Conservation (phyloP, 1,140 invertebrate genomes). For the Drosophila simulans region DNA sequence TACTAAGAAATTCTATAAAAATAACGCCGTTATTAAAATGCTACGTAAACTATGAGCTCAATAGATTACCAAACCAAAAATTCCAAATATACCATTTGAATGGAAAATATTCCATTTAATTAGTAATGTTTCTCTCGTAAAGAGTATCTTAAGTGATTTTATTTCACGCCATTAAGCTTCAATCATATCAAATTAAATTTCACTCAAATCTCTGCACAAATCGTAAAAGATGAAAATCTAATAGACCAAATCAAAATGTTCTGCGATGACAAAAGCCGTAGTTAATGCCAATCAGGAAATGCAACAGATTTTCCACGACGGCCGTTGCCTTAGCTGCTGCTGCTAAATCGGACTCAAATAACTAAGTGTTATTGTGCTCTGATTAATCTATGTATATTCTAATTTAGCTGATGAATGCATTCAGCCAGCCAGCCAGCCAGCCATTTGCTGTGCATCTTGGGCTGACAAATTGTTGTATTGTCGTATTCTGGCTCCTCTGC, state of each 20-base stretch:
- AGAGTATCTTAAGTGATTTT: not conserved
- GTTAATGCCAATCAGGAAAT: constrained; percentile 38
- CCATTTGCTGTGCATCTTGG: constrained; percentile 52
- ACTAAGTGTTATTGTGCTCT: constrained; percentile 57
- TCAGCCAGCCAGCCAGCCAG: constrained; percentile 30
- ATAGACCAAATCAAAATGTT: constrained; percentile 9
- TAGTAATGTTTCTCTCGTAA: no score
- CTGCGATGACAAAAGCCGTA: constrained; percentile 6
- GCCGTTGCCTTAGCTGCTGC: constrained; percentile 7
- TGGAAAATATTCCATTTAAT: no score
- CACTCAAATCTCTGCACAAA: not conserved
- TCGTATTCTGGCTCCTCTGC: constrained; percentile 32
- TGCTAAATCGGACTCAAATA: constrained; percentile 35
- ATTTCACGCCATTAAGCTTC: not conserved
- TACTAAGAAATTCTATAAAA: no score
- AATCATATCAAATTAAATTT: not conserved
- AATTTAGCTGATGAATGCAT: constrained; percentile 68
- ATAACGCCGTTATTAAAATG: no score
- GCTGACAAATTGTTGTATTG: constrained; percentile 59
- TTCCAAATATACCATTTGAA: no score
- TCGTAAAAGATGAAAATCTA: not conserved
- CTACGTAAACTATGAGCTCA: no score
- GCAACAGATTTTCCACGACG: constrained; percentile 39
- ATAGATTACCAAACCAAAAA: no score
- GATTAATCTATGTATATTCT: constrained; percentile 70